phyloP scores from a whole-genome alignment of 2,888 invertebrate species.

The Zootermopsis nevadensis region DNA sequence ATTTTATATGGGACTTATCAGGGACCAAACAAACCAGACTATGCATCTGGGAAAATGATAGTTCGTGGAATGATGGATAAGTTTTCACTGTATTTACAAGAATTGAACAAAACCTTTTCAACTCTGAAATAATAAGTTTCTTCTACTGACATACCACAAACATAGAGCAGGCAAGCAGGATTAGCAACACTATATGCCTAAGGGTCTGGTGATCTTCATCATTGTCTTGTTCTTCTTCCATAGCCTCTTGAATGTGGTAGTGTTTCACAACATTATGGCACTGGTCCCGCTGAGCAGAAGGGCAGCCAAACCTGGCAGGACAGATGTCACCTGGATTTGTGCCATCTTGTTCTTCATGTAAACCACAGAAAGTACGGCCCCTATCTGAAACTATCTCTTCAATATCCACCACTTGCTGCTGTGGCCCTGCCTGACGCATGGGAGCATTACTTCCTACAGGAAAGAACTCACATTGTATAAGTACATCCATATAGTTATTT shows the following conservation, averaged over 20 bases:
- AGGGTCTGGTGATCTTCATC: conserved; percentile 76
- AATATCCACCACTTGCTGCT: conserved; percentile 59
- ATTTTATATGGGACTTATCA: too few species aligned
- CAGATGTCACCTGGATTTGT: conserved; percentile 59
- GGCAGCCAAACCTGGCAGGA: conserved; percentile 67
- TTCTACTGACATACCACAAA: conserved; percentile 77
- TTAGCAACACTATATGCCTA: conserved; percentile 83
- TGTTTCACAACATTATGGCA: conserved; percentile 67
- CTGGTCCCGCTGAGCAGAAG: conserved; percentile 64
- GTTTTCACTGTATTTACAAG: too few species aligned
- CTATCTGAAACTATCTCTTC: conserved; percentile 60
- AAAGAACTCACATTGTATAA: too few species aligned
- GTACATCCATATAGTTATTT: too few species aligned
- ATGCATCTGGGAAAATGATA: too few species aligned
- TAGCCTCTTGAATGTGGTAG: conserved; percentile 62
- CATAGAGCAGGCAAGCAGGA: conserved; percentile 85
- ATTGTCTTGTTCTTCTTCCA: conserved; percentile 64
- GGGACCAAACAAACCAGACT: too few species aligned
- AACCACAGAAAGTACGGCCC: conserved; percentile 26
- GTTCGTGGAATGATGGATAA: too few species aligned
- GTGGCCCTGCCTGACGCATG: neutral
- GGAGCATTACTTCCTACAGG: neutral
- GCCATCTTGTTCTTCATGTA: neutral
- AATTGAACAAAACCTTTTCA: too few species aligned
- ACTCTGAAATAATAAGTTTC: too few species aligned